Base-by-base conservation (phyloP, 2,888 invertebrate genomes). In the Thymelicus lineola region DNA sequence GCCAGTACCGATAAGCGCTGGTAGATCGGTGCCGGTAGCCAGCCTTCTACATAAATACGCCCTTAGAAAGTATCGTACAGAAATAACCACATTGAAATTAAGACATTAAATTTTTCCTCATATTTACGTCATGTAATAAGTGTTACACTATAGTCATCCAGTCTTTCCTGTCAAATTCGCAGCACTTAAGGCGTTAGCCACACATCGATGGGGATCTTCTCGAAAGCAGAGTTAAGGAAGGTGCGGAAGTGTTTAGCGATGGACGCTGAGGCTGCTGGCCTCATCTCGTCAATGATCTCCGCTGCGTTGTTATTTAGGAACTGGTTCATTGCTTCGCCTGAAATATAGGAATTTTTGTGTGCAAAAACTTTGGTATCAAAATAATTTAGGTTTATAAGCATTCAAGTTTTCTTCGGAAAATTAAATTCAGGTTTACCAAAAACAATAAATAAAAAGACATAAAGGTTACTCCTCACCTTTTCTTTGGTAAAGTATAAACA, bases 201-300 rank as follows among this genome's bases (percentile, higher is more conserved):
- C 14, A 95, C 94, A 79, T 96, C 95, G 71, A 97, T 89, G 1
- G 97, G 97, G 65, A 97, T 94, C 82, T 95, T 95, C 58, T 95
- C 94, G 84, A 97, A 96, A 53, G 97, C 97, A 0, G 94, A 94
- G 81, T 97, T 97, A 69, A 97, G 91, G 86, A 97, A 96, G 1
- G 94, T 90, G 82, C 96, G 95, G 91, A 97, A 97, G 80, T 97
- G 96, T 77, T 95, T 96, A 1, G 96, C 95, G 77, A 97, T 96
- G 74, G 96, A 95, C 9, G 93, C 86, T 2, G 96, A 94, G 0
- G 97, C 97, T 0, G 97, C 96, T 2, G 97, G 97, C 80, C 96
- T 94, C 96, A 97, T 97, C 91, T 97, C 97, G 70, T 96, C 96
- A 74, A 97, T 96, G 77, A 97, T 96, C 84, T 97, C 97, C 60